Evolutionary conservation across 2,888 invertebrate genomes (phyloP).

Genomic region (Caenorhabditis virilis): DNA sequence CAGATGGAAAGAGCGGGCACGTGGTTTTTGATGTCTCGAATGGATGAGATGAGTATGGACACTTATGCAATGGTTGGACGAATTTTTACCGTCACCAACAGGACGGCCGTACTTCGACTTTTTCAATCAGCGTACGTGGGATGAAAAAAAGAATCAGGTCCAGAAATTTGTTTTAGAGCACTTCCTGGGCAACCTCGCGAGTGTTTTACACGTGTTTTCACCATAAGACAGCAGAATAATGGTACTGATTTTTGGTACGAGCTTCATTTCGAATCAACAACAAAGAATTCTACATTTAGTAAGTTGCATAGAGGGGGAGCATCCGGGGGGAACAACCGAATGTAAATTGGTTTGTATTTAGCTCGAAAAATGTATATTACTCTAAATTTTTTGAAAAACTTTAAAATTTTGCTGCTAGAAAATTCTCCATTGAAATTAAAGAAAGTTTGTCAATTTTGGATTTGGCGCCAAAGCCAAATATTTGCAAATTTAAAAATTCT

Average conservation of each 20-base stretch:
- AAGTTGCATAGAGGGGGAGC: too few relatives aligned
- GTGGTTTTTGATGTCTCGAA: constrained; percentile 53
- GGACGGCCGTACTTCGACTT: constrained; percentile 46
- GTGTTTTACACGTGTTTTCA: constrained; percentile 52
- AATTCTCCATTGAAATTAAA: too few relatives aligned
- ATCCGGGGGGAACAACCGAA: too few relatives aligned
- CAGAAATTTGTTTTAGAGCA: constrained; percentile 30
- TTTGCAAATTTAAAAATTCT: too few relatives aligned
- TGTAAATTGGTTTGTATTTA: too few relatives aligned
- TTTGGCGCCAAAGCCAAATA: too few relatives aligned
- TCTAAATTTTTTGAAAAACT: too few relatives aligned
- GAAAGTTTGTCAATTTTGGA: too few relatives aligned
- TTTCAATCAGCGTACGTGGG: constrained; percentile 49
- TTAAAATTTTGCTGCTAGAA: too few relatives aligned
- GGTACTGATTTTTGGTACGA: constrained; percentile 44
- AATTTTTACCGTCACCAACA: constrained; percentile 38
- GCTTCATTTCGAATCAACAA: constrained; percentile 47
- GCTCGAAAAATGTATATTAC: too few relatives aligned
- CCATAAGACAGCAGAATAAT: constrained; percentile 35
- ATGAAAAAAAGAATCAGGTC: not conserved
- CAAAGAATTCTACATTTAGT: constrained; percentile 49
- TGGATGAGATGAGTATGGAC: constrained; percentile 53
- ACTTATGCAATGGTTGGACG: constrained; percentile 54
- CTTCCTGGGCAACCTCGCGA: constrained; percentile 44
- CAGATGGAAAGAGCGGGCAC: constrained; percentile 54